Percentiles rank a stretch among this genome's conserved stretches.
Conservation (phyloP, 2,113 vertebrate species). For the Pedetes capensis region DNA sequence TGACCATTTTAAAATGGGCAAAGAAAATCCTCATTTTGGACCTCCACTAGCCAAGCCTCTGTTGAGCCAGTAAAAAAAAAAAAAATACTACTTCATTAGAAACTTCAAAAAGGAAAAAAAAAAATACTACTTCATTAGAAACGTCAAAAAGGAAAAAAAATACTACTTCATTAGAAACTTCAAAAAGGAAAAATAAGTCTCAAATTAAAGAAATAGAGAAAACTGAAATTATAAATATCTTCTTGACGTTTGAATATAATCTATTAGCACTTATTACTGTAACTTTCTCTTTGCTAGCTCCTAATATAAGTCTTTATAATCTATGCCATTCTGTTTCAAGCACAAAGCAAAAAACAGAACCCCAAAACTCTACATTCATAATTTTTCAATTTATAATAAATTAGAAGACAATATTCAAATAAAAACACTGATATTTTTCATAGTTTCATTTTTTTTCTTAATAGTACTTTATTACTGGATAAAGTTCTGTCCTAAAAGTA, state of each 20-base stretch:
- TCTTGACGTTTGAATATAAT: neutral
- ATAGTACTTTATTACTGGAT: neutral
- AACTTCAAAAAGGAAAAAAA: slow-evolving; percentile 29
- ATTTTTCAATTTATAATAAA: neutral
- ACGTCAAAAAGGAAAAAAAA: too few species aligned
- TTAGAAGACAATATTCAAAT: slow-evolving; percentile 21
- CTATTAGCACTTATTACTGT: neutral
- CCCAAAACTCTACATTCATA: neutral
- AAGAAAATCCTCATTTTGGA: slow-evolving; percentile 12
- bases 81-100: neutral
- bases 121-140: neutral
- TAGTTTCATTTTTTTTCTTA: neutral
- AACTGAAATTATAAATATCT: neutral
- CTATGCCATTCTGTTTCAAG: neutral
- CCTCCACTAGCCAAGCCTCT: neutral
- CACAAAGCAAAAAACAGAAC: slow-evolving; percentile 30
- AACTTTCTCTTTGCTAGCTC: neutral
- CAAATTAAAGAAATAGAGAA: neutral
- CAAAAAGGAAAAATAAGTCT: neutral
- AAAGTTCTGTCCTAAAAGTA: neutral
- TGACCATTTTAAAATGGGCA: neutral
- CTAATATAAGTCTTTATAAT: neutral
- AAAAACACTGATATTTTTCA: slow-evolving; percentile 7
- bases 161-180: slow-evolving; percentile 4
- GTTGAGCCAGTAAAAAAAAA: neutral